These are phyloP conservation scores for Oxyscelio sp. DNA, from an alignment of 2,888 invertebrate genomes.

Conservation along the genomic window DNA sequence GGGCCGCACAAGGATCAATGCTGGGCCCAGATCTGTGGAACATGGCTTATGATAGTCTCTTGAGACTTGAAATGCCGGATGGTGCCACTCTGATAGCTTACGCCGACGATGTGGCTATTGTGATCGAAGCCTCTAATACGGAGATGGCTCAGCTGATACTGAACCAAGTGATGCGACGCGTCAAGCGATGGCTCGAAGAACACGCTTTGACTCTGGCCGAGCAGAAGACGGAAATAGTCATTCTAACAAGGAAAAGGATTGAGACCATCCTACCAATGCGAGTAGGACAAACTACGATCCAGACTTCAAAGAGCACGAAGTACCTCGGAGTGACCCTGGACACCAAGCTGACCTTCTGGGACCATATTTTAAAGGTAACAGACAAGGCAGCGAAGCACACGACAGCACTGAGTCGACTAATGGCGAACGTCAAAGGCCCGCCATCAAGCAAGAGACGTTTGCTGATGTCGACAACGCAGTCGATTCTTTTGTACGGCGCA, in stretches of 20 bases:
- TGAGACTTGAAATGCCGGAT: not conserved
- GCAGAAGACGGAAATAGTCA: no score
- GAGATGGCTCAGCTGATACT: not conserved
- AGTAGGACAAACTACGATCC: no score
- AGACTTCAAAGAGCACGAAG: not conserved
- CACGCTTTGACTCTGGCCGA: not conserved
- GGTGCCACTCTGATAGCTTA: not conserved
- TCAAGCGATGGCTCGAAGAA: not conserved
- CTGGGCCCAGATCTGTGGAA: constrained; percentile 64
- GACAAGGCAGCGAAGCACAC: not conserved
- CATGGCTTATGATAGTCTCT: constrained; percentile 66
- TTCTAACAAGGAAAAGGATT: no score
- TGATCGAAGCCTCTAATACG: not conserved
- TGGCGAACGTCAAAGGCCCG: not conserved
- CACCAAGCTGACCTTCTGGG: not conserved
- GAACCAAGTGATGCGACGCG: not conserved
- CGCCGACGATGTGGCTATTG: no score
- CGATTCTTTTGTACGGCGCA: no score
- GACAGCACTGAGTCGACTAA: no score
- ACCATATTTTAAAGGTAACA: not conserved
- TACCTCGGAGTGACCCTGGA: no score
- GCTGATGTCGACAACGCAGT: not conserved
- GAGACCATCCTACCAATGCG: no score
- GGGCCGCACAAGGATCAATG: not conserved
- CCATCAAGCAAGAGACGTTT: not conserved